Conservation (phyloP, 53 echinoderm and acorn worm genomes). For the Holothuria leucospilota region DNA sequence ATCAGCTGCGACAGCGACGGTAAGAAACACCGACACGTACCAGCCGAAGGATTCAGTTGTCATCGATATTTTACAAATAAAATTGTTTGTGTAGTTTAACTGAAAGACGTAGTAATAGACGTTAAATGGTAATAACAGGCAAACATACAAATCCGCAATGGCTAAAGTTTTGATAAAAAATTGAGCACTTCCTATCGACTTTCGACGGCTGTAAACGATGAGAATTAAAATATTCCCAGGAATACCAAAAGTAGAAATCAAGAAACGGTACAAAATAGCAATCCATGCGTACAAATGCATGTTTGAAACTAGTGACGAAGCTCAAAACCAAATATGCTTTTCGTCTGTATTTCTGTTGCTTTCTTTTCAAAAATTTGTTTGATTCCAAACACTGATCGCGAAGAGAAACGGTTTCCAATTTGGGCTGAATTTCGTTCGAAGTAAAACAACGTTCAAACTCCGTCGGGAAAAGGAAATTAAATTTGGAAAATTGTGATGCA, state of each 20-base stretch:
- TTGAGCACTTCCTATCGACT: slow-evolving; percentile 18
- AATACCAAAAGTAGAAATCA: slow-evolving; percentile 7
- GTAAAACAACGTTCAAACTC: too few relatives aligned
- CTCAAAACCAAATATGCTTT: too few relatives aligned
- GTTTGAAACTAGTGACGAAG: too few relatives aligned
- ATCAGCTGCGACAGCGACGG: slow-evolving; percentile 24
- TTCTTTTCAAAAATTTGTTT: too few relatives aligned
- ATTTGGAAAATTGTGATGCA: too few relatives aligned
- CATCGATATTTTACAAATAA: not conserved
- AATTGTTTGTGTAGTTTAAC: not conserved
- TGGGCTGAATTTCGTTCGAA: too few relatives aligned
- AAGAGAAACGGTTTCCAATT: too few relatives aligned
- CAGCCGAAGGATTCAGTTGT: slow-evolving; percentile 20
- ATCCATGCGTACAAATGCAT: slow-evolving; percentile 16
- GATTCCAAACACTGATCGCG: too few relatives aligned
- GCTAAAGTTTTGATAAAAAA: slow-evolving; percentile 25
- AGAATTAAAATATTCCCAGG: slow-evolving; percentile 30
- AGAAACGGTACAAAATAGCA: not conserved
- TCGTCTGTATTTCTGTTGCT: too few relatives aligned
- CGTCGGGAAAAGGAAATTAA: too few relatives aligned
- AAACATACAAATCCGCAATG: slow-evolving; percentile 18
- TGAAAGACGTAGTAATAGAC: slow-evolving; percentile 12
- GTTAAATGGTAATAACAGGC: not conserved
- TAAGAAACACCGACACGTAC: slow-evolving; percentile 4
- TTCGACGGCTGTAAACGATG: slow-evolving; percentile 7